phyloP scores from a whole-genome alignment of 1,140 invertebrate genomes.

The Trichonephila inaurata region DNA sequence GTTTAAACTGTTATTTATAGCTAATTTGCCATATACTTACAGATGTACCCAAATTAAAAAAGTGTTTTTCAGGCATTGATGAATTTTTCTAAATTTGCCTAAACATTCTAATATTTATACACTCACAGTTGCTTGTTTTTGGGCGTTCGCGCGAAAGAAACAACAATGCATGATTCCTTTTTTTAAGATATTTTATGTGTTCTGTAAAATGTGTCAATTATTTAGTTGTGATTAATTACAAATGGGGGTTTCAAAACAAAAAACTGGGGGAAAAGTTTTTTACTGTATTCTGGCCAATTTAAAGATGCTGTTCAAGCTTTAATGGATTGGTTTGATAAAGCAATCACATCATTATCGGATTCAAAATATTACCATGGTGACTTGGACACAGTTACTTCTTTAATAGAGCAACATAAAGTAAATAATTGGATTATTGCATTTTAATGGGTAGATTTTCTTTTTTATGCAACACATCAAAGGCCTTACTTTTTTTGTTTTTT shows the following conservation, averaged over 20 bases:
- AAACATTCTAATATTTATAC: no score
- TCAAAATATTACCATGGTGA: slow-evolving; percentile 95
- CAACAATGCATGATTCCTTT: not conserved
- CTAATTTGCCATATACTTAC: no score
- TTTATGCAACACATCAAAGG: not conserved
- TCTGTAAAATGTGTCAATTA: not conserved
- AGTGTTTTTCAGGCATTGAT: no score
- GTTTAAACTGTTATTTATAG: no score
- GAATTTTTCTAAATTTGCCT: no score
- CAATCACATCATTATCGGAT: slow-evolving; percentile 87
- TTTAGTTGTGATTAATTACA: not conserved
- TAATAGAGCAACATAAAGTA: slow-evolving; percentile 93
- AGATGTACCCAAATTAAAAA: no score
- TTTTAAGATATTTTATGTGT: not conserved
- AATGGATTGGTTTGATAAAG: slow-evolving; percentile 95
- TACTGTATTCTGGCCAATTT: slow-evolving; percentile 96
- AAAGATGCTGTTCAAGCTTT: slow-evolving; percentile 96
- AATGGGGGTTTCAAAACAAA: slow-evolving; percentile 84
- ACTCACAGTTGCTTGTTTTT: no score
- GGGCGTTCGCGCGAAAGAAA: no score
- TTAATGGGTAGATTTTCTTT: not conserved
- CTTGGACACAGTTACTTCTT: slow-evolving; percentile 94
- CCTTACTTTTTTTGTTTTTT: not conserved
- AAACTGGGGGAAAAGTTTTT: slow-evolving; percentile 96
- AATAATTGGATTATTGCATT: not conserved